phyloP scores from a whole-genome alignment of 2,113 vertebrate genomes.

The Gallinago jamesoni region DNA sequence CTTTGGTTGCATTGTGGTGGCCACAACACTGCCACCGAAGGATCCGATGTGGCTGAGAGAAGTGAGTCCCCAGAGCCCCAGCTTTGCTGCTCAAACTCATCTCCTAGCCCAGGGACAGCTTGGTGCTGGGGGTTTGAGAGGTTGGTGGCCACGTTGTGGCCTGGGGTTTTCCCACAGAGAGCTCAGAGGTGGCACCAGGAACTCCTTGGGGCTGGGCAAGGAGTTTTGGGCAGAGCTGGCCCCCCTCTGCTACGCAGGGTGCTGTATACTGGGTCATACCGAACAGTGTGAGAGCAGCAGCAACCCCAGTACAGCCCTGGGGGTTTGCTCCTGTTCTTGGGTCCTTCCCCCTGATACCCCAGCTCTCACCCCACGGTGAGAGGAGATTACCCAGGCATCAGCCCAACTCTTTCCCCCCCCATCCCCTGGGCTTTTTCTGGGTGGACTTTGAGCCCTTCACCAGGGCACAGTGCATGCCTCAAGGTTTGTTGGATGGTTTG shows the following conservation, averaged over 20 bases:
- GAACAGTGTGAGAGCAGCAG: neutral
- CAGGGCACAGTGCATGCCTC: fast-evolving
- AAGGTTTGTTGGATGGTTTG: neutral
- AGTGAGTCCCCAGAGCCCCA: neutral
- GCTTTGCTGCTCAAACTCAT: neutral
- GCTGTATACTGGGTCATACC: fast-evolving
- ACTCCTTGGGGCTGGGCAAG: neutral
- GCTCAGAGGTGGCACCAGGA: neutral
- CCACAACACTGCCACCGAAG: neutral
- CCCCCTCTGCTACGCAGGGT: fast-evolving
- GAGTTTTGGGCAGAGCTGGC: neutral
- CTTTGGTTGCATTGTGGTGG: fast-evolving
- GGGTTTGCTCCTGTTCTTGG: neutral
- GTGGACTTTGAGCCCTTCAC: neutral
- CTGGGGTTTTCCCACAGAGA: neutral
- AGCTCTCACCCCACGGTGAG: neutral
- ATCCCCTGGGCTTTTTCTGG: neutral
- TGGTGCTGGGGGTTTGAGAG: neutral
- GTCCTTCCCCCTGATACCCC: neutral
- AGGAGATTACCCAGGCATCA: neutral
- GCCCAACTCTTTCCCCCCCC: neutral
- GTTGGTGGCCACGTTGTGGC: neutral
- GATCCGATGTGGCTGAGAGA: neutral
- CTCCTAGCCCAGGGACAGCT: neutral
- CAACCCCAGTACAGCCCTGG: neutral